Percentiles rank a stretch among this genome's conserved stretches.
Evolutionary conservation across 1,140 invertebrate genomes (phyloP).

Genomic region (Drosophila rhopaloa): DNA sequence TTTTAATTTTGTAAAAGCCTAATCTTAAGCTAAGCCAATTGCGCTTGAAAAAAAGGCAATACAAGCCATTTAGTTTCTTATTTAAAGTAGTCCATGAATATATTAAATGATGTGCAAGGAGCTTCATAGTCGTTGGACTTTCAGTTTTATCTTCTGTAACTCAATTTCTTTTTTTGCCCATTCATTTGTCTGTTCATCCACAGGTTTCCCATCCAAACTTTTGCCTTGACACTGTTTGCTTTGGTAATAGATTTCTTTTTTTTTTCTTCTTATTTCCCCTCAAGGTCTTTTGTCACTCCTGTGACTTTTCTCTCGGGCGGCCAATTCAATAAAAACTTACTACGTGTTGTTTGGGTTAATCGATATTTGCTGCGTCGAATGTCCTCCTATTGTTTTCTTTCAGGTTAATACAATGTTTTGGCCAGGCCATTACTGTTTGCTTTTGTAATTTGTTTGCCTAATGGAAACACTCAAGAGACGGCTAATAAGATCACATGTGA

Average conservation of each 20-base stretch:
- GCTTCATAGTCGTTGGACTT: not conserved
- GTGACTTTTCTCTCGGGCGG: slow-evolving; percentile 29
- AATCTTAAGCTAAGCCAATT: no score
- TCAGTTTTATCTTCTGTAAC: not conserved
- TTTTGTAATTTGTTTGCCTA: slow-evolving; percentile 41
- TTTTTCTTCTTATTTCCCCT: not conserved
- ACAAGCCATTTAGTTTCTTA: no score
- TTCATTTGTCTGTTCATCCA: slow-evolving; percentile 4
- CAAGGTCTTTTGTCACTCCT: slow-evolving; percentile 4
- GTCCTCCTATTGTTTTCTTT: not conserved
- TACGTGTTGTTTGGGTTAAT: slow-evolving; percentile 52
- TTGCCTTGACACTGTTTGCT: slow-evolving; percentile 38
- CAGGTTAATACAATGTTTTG: slow-evolving; percentile 10
- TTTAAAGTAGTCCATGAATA: not conserved
- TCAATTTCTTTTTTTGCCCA: not conserved
- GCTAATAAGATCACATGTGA: slow-evolving; percentile 42
- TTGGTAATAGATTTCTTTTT: slow-evolving; percentile 43
- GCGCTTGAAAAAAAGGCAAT: no score
- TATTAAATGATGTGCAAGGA: not conserved
- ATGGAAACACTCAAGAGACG: slow-evolving; percentile 24
- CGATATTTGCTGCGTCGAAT: slow-evolving; percentile 26
- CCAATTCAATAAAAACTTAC: slow-evolving; percentile 54
- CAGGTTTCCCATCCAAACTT: slow-evolving; percentile 24
- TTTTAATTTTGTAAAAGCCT: no score
- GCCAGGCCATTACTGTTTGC: slow-evolving; percentile 28